Evolutionary conservation across 2,797 vertebrate genomes (phyloP), one percentile per base, ranked within the genome.

Genomic region (Chloroceryle inda): DNA sequence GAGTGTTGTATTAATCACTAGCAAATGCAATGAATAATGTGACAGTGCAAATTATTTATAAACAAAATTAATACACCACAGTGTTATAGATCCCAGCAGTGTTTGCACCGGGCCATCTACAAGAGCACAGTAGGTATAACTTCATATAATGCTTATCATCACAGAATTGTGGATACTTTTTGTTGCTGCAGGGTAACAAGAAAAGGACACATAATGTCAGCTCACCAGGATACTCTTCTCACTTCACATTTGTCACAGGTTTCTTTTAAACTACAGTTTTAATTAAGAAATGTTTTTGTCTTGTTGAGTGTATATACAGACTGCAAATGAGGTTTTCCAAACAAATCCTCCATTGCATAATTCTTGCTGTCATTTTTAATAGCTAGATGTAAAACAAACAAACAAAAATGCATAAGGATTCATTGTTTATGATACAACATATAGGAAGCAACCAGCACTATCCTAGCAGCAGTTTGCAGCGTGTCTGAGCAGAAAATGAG

Each of bases 261-360:
- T 83, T 95, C 45, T 80, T 38, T 93, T 83, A 85, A 87, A 87
- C 33, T n/a, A 24, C 49, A 72, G 37, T 71, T 92, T 92, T 91
- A 79, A 64, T 91, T 92, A 72, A 91, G 76, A 85, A 94, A 89
- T 64, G 13, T 45, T 9, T 50, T 85, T 61, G 29, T 85, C 64
- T 87, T 40, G 67, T 71, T 85, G 40, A 81, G 27, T 49, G 4
- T 72, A 75, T 33, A 53, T 80, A 42, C n/a, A 50, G 67, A 79
- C 45, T 91, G 45, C 45, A 87, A 85, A 92, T 82, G 1, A 88
- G 56, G 33, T 79, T 92, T 94, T 78, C 67, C 31, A 82, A 88
- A 75, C 38, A 82, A 91, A 82, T 73, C 26, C 49, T 82, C 29
- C 77, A 11, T 67, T 87, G 63, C 72, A 45, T 80, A 89, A 83